Evolutionary conservation across 2,888 invertebrate species (phyloP).

Genomic region (Philonicus albiceps): DNA sequence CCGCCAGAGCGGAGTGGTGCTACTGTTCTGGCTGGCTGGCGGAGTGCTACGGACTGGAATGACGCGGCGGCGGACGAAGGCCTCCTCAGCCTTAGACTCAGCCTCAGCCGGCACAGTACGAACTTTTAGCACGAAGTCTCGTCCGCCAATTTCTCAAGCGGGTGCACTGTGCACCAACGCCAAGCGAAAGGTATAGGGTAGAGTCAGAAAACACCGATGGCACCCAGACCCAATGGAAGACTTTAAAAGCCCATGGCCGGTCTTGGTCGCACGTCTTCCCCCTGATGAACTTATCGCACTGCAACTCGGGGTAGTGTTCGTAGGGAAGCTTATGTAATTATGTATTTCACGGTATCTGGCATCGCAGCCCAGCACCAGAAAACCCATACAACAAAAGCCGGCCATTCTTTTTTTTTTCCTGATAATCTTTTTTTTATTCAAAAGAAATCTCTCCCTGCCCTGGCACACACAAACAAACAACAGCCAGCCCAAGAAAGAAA

Average conservation of each 20-base stretch:
- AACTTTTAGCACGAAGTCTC: conserved; percentile 34
- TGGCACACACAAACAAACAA: conserved; percentile 36
- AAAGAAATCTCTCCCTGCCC: conserved; percentile 16
- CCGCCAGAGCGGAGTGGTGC: conserved; percentile 48
- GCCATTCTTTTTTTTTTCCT: conserved; percentile 23
- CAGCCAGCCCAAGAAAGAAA: neutral
- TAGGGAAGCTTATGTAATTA: conserved; percentile 37
- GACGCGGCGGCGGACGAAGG: neutral
- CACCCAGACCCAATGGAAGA: conserved; percentile 19
- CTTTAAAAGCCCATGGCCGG: conserved; percentile 33
- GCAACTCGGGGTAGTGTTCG: conserved; percentile 6
- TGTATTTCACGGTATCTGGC: conserved; percentile 32
- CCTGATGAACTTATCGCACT: neutral
- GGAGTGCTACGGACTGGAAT: neutral
- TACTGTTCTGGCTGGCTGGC: neutral
- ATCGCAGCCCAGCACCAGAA: neutral
- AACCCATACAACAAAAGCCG: conserved; percentile 18
- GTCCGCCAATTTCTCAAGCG: conserved; percentile 16
- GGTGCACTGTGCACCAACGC: conserved; percentile 10
- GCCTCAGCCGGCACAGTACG: neutral
- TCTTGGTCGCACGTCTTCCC: neutral
- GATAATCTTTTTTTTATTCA: conserved; percentile 28
- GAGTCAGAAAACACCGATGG: neutral
- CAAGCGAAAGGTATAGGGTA: neutral
- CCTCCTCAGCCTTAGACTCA: conserved; percentile 30